phyloP scores from a whole-genome alignment of 1,140 invertebrate genomes.

The Trigoniulus corallinus region DNA sequence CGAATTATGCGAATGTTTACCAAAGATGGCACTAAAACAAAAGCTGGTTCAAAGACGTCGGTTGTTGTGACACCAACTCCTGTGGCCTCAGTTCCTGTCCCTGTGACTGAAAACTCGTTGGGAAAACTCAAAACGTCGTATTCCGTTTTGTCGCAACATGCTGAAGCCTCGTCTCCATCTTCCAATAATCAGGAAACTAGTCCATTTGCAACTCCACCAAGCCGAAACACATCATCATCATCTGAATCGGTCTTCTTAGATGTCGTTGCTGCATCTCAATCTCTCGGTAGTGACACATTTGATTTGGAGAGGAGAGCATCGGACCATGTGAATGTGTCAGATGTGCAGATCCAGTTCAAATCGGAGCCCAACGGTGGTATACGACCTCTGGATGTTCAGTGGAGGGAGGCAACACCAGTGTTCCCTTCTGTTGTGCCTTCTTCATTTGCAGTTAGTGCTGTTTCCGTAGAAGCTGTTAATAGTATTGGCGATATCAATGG shows the following conservation, averaged over 20 bases:
- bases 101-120: no score
- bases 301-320: neutral
- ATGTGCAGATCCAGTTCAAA: neutral
- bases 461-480: no score
- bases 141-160: no score
- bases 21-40: neutral
- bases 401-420: neutral
- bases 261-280: neutral
- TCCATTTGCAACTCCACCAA: neutral
- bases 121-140: no score
- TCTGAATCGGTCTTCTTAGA: neutral
- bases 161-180: neutral
- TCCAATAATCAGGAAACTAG: neutral
- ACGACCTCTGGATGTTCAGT: neutral
- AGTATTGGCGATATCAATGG: no score
- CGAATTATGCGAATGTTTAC: conserved; percentile 6
- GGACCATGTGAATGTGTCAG: neutral
- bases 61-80: neutral
- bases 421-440: neutral
- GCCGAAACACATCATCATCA: neutral
- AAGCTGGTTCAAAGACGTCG: neutral
- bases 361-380: neutral
- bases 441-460: neutral
- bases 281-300: neutral
- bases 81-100: neutral